Base-by-base conservation (phyloP, 2,888 invertebrate species). In the Lamellibrachia satsuma region DNA sequence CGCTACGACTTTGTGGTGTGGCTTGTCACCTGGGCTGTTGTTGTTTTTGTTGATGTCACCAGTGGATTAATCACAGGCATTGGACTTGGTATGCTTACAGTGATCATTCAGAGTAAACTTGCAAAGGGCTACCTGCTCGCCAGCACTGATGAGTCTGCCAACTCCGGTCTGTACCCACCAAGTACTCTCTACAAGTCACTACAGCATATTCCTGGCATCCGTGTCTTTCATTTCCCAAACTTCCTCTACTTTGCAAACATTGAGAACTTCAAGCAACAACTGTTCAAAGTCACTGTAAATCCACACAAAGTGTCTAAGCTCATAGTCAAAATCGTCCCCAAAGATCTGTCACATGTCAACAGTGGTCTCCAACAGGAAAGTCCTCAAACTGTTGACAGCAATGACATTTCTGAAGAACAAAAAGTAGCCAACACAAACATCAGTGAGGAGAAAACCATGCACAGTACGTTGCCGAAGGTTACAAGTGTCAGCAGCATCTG, bases 1-100 rank as follows among this genome's bases (percentile, higher is more conserved):
- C 97, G 97, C 95, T 97, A 98, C 95, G 99, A 99, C 95, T 98
- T 98, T 0, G 95, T 97, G 90, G 95, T 96, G 92, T 96, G 96
- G 96, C 93, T 96, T 15, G 93, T 94, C 92, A 96, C 96, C 4
- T 95, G 95, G 92, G 51, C 95, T 39, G 93, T 94, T 90, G 95
- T 95, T 7, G 95, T 95, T 27, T 95, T 96, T 93, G 93, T 96
- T 11, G 96, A 96, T 93, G 95, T 96, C 93, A 95, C 95, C 92
- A 94, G 95, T 90, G 96, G 96, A 22, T 95, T 96, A 8, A 95
- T 94, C 1, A 94, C 96, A 39, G 96, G 96, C 0, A 95, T 96
- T 7, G 94, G 94, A 3, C 94, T 95, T 7, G 95, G 96, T 4
- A 94, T 93, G 93, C 90, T 96, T 52, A 95, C 96, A 0, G 95